A percentile compares a stretch with the other conserved stretches of the same genome.
These are phyloP conservation scores for Plestiodon gilberti DNA, from an alignment of 2,113 vertebrate genomes.

Conservation along the genomic window DNA sequence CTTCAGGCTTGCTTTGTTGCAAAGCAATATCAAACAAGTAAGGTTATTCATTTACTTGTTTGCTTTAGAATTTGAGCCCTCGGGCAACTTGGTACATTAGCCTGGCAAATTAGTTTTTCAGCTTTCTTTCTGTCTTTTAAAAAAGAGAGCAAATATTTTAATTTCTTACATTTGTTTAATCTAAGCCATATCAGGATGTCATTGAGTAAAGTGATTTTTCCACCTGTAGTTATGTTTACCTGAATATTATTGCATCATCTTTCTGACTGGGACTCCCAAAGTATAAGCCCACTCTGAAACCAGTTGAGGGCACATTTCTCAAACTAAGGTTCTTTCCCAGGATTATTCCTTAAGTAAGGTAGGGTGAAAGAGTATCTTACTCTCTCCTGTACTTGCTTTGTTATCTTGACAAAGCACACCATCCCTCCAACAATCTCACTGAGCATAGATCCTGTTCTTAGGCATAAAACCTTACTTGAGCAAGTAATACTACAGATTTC, in stretches of 20 bases:
- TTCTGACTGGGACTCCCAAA: not conserved
- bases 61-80: slow-evolving; percentile 35
- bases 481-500: not conserved
- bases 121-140: not conserved
- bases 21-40: slow-evolving; percentile 36
- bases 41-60: slow-evolving; percentile 47
- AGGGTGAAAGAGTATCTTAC: not conserved
- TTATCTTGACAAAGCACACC: not conserved
- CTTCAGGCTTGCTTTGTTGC: slow-evolving; percentile 48
- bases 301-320: not conserved
- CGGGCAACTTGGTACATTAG: slow-evolving; percentile 29
- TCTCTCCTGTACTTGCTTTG: not conserved
- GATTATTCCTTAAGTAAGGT: not conserved
- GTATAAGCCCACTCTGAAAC: not conserved
- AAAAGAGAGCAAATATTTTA: not conserved
- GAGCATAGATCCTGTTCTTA: not conserved
- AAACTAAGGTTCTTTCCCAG: not conserved
- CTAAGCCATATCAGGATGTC: slow-evolving; percentile 44
- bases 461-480: not conserved
- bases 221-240: slow-evolving; percentile 29
- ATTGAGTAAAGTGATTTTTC: slow-evolving; percentile 13
- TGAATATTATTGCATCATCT: slow-evolving; percentile 18
- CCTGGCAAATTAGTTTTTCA: not conserved
- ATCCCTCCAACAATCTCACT: not conserved
- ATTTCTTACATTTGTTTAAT: slow-evolving; percentile 43